These are phyloP conservation scores for Heliconius hewitsoni DNA, from an alignment of 1,140 invertebrate genomes.

Conservation along the genomic window DNA sequence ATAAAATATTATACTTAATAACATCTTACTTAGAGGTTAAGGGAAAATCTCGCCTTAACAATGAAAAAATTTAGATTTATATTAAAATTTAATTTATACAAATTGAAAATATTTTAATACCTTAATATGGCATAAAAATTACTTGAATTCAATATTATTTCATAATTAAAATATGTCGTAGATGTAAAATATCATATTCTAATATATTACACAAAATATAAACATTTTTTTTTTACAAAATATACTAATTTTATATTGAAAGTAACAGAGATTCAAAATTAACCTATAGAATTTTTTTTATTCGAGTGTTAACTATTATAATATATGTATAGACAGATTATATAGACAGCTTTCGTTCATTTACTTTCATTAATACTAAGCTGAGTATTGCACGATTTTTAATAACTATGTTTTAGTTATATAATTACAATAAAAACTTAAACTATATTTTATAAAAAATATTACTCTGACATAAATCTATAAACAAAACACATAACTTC, in stretches of 20 bases:
- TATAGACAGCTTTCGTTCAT: not conserved
- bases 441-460: not conserved
- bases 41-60: not conserved
- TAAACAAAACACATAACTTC: not conserved
- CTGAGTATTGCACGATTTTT: conserved; percentile 24
- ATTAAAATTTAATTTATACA: not conserved
- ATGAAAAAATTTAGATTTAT: not conserved
- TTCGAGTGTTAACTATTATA: not conserved
- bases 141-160: not conserved
- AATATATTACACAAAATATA: not conserved
- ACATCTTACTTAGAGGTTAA: not conserved
- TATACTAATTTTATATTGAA: not conserved
- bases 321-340: not conserved
- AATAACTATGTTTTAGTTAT: too few relatives aligned
- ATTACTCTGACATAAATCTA: not conserved
- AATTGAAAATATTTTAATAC: not conserved
- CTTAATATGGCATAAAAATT: not conserved
- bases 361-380: not conserved
- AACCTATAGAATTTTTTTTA: not conserved
- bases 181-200: conserved; percentile 7
- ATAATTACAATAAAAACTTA: not conserved
- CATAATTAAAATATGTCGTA: not conserved
- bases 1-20: not conserved
- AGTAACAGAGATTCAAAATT: not conserved
- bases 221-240: not conserved